Evolutionary conservation across 2,888 invertebrate species (phyloP).

Genomic region (Cheilosia vulpina): DNA sequence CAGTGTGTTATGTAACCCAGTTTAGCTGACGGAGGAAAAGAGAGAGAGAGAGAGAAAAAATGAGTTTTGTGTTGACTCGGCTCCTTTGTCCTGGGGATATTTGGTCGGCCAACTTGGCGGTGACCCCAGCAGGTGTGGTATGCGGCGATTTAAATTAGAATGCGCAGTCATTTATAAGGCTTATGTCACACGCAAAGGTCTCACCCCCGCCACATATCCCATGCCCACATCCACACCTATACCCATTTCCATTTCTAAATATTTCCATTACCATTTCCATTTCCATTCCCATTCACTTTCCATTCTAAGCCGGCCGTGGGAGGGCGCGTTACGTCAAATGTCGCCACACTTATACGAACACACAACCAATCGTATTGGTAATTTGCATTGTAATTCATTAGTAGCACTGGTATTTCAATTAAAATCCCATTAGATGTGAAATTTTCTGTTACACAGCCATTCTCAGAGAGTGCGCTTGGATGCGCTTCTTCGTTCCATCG

Average conservation of each 20-base stretch:
- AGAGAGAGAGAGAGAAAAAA: too few species aligned
- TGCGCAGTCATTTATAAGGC: conserved; percentile 14
- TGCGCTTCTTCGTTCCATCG: conserved; percentile 2
- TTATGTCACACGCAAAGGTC: conserved; percentile 29
- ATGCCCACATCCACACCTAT: too few species aligned
- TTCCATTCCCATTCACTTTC: conserved; percentile 44
- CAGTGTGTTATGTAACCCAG: conserved; percentile 58
- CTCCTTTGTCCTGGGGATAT: conserved; percentile 32
- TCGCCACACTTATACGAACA: conserved; percentile 15
- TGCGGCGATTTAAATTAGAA: conserved; percentile 18
- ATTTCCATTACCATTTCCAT: too few species aligned
- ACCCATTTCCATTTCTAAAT: too few species aligned
- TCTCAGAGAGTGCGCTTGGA: conserved; percentile 12
- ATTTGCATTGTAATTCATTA: conserved; percentile 51
- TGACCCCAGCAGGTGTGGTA: conserved; percentile 48
- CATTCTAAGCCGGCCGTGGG: conserved; percentile 11
- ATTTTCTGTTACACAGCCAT: conserved; percentile 44
- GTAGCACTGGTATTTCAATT: conserved; percentile 31
- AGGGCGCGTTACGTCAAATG: conserved; percentile 47
- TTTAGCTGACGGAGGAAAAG: not conserved
- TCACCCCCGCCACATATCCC: not conserved
- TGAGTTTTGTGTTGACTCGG: conserved; percentile 1
- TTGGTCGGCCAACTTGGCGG: conserved; percentile 14
- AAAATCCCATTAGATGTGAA: conserved; percentile 55
- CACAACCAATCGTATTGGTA: conserved; percentile 1